Conservation (phyloP, 2,797 vertebrate species). For the Premnoplex brunnescens region DNA sequence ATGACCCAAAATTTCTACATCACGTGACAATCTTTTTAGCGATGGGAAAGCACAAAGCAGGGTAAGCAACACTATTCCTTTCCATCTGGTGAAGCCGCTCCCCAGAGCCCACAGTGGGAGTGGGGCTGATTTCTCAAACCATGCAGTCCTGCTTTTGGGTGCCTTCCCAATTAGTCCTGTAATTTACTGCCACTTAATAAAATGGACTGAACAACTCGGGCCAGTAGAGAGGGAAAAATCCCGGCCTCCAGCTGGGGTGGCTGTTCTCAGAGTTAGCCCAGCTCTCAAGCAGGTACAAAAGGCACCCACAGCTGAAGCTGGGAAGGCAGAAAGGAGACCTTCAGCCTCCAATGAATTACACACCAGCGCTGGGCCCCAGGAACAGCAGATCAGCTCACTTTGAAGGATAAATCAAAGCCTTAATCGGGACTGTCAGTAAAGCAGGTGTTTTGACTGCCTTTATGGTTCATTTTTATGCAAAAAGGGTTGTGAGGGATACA, state of each 20-base stretch:
- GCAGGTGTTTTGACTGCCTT: conserved; percentile 82
- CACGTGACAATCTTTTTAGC: not conserved
- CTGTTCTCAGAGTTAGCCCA: conserved; percentile 1
- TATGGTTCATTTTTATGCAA: conserved; percentile 82
- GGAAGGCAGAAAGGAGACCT: conserved; percentile 58
- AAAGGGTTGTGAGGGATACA: conserved; percentile 65
- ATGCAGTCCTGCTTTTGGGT: not conserved
- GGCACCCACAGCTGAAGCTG: conserved; percentile 57
- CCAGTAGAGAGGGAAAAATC: not conserved
- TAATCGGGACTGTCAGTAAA: conserved; percentile 80
- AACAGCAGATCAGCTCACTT: conserved; percentile 62
- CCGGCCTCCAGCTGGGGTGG: conserved; percentile 54
- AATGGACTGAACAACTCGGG: not conserved
- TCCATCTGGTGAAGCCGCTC: not conserved
- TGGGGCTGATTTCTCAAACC: not conserved
- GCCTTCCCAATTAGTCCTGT: conserved; percentile 21
- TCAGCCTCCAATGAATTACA: conserved; percentile 74
- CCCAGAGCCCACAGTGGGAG: not conserved
- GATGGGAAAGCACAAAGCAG: not conserved
- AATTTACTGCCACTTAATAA: conserved; percentile 60
- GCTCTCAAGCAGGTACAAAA: conserved; percentile 68
- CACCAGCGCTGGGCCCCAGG: conserved; percentile 49
- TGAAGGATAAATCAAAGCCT: conserved; percentile 77
- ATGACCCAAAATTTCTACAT: not conserved
- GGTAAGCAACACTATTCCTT: not conserved